Evolutionary conservation across 1,140 invertebrate genomes (phyloP).

Genomic region (Leptinotarsa lineolata): DNA sequence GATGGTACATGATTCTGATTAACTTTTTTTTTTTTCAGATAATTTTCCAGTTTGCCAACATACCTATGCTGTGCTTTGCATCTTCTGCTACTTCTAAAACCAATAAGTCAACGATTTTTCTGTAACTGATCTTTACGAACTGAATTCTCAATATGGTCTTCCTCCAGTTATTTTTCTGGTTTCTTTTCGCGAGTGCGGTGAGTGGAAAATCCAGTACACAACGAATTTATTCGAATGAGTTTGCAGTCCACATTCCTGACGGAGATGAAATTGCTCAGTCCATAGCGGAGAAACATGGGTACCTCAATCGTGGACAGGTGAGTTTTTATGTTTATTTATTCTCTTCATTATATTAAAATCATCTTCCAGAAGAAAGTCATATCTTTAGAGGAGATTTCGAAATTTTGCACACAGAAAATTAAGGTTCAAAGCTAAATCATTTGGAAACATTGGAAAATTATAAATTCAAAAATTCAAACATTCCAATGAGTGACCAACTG

Average conservation of each 20-base stretch:
- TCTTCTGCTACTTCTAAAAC: background rate
- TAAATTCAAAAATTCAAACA: too few relatives aligned
- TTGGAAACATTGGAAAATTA: too few relatives aligned
- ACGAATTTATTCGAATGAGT: constrained; percentile 73
- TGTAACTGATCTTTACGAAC: background rate
- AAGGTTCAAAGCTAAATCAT: too few relatives aligned
- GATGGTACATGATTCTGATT: too few relatives aligned
- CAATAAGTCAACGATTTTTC: background rate
- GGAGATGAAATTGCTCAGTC: constrained; percentile 63
- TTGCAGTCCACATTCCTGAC: constrained; percentile 74
- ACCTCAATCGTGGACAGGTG: constrained; percentile 76
- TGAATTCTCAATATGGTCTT: background rate
- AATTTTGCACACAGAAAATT: too few relatives aligned
- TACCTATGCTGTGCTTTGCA: background rate
- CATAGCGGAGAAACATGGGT: constrained; percentile 73
- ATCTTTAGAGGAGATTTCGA: too few relatives aligned
- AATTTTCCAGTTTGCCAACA: background rate
- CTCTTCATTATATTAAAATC: background rate
- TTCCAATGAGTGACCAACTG: too few relatives aligned
- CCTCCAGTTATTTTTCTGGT: background rate
- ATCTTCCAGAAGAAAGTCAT: too few relatives aligned
- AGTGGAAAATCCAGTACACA: background rate
- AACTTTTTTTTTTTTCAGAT: background rate
- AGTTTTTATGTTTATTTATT: constrained; percentile 43
- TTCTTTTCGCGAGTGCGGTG: background rate